phyloP scores from a whole-genome alignment of 2,113 vertebrate genomes.

The Leuciscus idus region DNA sequence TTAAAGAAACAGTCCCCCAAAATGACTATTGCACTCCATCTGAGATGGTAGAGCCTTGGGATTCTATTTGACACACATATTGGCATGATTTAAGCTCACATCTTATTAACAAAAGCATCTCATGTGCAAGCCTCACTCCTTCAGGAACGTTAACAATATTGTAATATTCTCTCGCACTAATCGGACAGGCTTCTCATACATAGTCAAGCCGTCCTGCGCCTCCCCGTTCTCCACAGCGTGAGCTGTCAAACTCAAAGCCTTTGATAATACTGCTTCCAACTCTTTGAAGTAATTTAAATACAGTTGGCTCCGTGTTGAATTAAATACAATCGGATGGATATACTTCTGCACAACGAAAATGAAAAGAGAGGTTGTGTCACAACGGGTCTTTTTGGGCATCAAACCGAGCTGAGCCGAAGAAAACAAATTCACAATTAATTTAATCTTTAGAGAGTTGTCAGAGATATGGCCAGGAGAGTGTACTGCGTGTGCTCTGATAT shows the following conservation, averaged over 20 bases:
- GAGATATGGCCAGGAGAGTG: neutral
- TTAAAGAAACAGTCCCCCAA: neutral
- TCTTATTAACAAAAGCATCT: conserved; percentile 40
- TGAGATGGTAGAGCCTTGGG: neutral
- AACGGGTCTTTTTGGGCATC: neutral
- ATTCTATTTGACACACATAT: neutral
- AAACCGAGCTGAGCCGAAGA: neutral
- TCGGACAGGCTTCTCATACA: conserved; percentile 50
- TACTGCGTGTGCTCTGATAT: neutral
- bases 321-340: conserved; percentile 49
- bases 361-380: conserved; percentile 15
- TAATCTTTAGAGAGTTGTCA: neutral
- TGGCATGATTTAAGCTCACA: neutral
- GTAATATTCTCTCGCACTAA: conserved; percentile 39
- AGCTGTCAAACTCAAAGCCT: conserved; percentile 59
- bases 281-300: conserved; percentile 57
- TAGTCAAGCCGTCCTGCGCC: conserved; percentile 30
- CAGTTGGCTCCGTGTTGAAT: conserved; percentile 47
- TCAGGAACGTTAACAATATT: conserved; percentile 39
- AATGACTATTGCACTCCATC: neutral
- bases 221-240: conserved; percentile 38
- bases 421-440: conserved; percentile 20
- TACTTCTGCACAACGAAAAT: conserved; percentile 40
- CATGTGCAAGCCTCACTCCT: conserved; percentile 32
- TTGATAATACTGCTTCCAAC: conserved; percentile 45